These are phyloP conservation scores for Rhynchomys soricoides DNA, from an alignment of 2,113 vertebrate genomes.

Conservation along the genomic window DNA sequence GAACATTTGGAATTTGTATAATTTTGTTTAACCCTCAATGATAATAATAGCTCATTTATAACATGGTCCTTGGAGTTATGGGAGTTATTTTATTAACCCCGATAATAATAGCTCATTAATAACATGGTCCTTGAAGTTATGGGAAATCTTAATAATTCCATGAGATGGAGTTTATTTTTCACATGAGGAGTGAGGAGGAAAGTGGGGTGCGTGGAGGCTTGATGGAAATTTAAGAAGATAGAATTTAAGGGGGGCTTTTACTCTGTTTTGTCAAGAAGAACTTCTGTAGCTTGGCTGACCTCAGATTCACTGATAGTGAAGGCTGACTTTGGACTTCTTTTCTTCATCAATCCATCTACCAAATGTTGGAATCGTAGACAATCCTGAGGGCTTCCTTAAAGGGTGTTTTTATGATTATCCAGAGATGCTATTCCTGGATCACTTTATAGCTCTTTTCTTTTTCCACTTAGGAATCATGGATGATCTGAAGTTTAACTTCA, in stretches of 20 bases:
- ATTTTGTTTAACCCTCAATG: constrained; percentile 39
- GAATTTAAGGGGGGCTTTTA: background rate
- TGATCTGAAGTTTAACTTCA: background rate
- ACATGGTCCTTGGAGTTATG: background rate
- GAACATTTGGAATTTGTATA: constrained; percentile 48
- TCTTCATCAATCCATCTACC: background rate
- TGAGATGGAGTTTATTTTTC: constrained; percentile 43
- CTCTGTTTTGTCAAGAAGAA: background rate
- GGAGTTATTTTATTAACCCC: constrained; percentile 46
- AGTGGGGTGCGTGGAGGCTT: background rate
- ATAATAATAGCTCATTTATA: constrained; percentile 30
- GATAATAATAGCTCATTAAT: constrained; percentile 16
- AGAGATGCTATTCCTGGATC: background rate
- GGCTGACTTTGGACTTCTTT: background rate
- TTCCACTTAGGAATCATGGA: background rate
- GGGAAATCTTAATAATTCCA: constrained; percentile 28
- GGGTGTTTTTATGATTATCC: constrained; percentile 30
- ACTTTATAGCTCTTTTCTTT: constrained; percentile 38
- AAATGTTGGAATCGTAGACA: background rate
- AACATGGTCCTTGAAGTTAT: background rate
- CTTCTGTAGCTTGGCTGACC: background rate
- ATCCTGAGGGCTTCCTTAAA: constrained; percentile 11
- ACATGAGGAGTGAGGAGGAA: background rate
- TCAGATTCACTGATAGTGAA: background rate
- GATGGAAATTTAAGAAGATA: constrained; percentile 23